A percentile compares a stretch with the other conserved stretches of the same genome.
Evolutionary conservation across 2,888 invertebrate species (phyloP).

Genomic region (Eilema griseolum): DNA sequence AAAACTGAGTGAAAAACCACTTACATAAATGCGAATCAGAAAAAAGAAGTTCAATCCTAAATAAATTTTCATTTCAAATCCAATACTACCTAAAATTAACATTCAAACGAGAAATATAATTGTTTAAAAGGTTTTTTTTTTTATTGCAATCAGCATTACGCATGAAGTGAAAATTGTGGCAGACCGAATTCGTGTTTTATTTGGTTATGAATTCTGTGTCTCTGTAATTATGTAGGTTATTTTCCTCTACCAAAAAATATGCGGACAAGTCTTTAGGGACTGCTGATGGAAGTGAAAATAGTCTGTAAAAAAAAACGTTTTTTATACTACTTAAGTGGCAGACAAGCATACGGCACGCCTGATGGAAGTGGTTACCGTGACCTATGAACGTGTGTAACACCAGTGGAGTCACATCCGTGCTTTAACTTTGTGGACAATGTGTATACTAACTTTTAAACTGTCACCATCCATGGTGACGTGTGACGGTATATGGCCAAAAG

Average conservation of each 20-base stretch:
- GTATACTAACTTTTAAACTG: no score
- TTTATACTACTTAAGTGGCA: no score
- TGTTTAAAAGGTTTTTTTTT: slow-evolving; percentile 37
- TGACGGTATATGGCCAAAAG: no score
- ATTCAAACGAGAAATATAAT: slow-evolving; percentile 32
- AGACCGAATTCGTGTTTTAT: slow-evolving; percentile 26
- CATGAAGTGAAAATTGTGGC: slow-evolving; percentile 20
- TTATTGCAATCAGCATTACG: slow-evolving; percentile 35
- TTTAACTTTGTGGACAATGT: no score
- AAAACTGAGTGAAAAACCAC: not conserved
- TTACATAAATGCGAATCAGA: not conserved
- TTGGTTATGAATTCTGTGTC: not conserved
- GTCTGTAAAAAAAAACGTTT: no score
- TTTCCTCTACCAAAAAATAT: not conserved
- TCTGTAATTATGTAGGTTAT: not conserved
- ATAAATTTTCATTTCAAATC: not conserved
- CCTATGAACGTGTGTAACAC: no score
- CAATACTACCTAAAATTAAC: slow-evolving; percentile 37
- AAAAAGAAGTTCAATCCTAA: not conserved
- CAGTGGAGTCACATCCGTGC: no score
- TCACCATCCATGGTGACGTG: no score
- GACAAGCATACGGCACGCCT: no score
- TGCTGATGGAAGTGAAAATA: no score
- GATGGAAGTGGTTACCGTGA: no score
- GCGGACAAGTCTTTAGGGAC: no score